Percentiles rank a stretch among this genome's conserved stretches.
Conservation (phyloP, 2,797 vertebrate species). For the Chanos chanos region DNA sequence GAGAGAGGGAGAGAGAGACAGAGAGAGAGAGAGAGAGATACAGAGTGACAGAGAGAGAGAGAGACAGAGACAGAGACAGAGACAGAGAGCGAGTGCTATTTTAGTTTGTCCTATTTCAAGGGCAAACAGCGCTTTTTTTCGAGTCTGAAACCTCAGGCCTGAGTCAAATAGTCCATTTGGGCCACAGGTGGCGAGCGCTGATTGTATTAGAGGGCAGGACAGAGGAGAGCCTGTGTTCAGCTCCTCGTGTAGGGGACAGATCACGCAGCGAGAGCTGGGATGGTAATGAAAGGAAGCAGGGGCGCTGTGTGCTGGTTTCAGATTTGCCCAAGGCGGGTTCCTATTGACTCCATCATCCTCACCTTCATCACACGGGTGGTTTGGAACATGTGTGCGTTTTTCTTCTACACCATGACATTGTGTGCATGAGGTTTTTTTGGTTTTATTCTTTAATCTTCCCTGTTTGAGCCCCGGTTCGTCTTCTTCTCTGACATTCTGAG, state of each 20-base stretch:
- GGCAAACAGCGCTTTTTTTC: conserved; percentile 22
- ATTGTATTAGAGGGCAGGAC: conserved; percentile 38
- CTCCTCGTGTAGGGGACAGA: conserved; percentile 23
- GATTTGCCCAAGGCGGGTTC: conserved; percentile 11
- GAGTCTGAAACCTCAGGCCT: conserved; percentile 29
- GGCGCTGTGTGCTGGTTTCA: conserved; percentile 12
- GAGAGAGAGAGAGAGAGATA: too few species aligned
- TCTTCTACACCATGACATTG: conserved; percentile 2
- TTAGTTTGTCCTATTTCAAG: conserved; percentile 32
- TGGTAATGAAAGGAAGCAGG: conserved; percentile 28
- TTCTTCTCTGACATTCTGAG: too few species aligned
- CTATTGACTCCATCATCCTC: conserved; percentile 12
- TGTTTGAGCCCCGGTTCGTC: too few species aligned
- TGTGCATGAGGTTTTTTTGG: too few species aligned
- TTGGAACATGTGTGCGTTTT: conserved; percentile 2
- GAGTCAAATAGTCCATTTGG: conserved; percentile 37
- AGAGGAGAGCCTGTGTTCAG: conserved; percentile 19
- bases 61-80: background rate
- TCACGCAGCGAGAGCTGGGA: conserved; percentile 15
- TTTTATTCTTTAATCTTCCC: too few species aligned
- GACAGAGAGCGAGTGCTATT: conserved; percentile 13
- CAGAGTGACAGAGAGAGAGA: background rate
- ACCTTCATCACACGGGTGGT: conserved; percentile 5
- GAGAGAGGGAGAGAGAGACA: background rate
- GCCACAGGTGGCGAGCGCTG: conserved; percentile 40